phyloP scores from a whole-genome alignment of 2,888 invertebrate species.

The Blastobasis adustella region DNA sequence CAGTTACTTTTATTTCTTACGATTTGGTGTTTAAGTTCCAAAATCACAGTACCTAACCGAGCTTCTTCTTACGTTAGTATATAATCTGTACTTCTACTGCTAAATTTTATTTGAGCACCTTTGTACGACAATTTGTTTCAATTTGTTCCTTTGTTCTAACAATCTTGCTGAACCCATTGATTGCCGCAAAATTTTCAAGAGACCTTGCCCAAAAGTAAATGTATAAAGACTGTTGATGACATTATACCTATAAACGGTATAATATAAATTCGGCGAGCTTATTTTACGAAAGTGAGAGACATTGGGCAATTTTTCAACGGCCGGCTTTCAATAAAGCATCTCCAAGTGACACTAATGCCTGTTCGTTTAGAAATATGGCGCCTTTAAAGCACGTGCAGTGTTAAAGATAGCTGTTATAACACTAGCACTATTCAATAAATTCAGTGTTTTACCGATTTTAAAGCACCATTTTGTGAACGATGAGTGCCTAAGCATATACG shows the following conservation, averaged over 20 bases:
- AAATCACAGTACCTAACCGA: too few relatives aligned
- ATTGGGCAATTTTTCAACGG: conserved; percentile 28
- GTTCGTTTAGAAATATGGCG: conserved; percentile 39
- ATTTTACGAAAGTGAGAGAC: conserved; percentile 38
- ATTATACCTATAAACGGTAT: neutral
- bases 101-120: too few relatives aligned
- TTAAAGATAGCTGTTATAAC: conserved; percentile 4
- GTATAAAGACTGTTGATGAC: neutral
- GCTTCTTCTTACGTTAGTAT: too few relatives aligned
- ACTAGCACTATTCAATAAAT: neutral
- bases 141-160: too few relatives aligned
- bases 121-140: too few relatives aligned
- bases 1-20: too few relatives aligned
- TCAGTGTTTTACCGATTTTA: neutral
- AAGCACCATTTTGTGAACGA: neutral
- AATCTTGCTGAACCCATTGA: neutral
- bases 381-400: conserved; percentile 17
- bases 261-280: conserved; percentile 17
- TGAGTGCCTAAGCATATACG: neutral
- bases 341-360: conserved; percentile 36
- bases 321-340: conserved; percentile 42
- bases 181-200: neutral
- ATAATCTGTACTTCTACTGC: too few relatives aligned
- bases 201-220: neutral
- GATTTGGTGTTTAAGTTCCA: too few relatives aligned